Evolutionary conservation across 2,113 vertebrate genomes (phyloP), one percentile per base, ranked within the genome.

Genomic region (Cnemophilus loriae): DNA sequence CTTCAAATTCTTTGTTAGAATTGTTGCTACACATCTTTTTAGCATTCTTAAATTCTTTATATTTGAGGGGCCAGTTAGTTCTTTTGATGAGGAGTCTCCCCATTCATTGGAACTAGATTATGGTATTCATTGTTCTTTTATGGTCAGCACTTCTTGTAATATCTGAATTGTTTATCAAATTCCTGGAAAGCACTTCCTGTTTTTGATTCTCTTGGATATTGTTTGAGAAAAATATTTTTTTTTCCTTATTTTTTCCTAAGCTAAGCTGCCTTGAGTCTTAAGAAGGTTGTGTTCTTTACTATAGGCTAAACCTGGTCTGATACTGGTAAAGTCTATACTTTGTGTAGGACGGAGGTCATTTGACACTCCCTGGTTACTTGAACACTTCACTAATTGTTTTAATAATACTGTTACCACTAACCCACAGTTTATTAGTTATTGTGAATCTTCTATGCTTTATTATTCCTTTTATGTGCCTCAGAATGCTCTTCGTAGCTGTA

Each of bases 331-430:
- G 16, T 50, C 30, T 26, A 2, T 44, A 11, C 16, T 70, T 73
- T 11, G 6, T n/a, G 13, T 59, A 53, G 59, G 35, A 35, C 0
- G 1, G 28, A 46, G 39, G 27, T 67, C 2, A n/a, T 56, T 42
- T 78, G 56, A 35, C 23, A 17, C 15, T 70, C 28, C 4, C 16
- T 42, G 23, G 22, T 57, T 81, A 30, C 11, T 71, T 20, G 22
- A 59, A n/a, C 15, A 26, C 19, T 73, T 50, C 26, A 56, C 17
- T 79, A 52, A 53, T 41, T 1, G 1, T 42, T 41, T 63, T 49
- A 24, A 27, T 55, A 52, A 17, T 33, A 4, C 18, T 47, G 6
- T 79, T 68, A 42, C 17, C 15, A 46, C 13, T 65, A 63, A 55
- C 42, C 37, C 30, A 42, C 23, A n/a, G 6, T 47, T 55, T 28